Conservation (phyloP, 2,888 invertebrate species). For the Hermodice carunculata region DNA sequence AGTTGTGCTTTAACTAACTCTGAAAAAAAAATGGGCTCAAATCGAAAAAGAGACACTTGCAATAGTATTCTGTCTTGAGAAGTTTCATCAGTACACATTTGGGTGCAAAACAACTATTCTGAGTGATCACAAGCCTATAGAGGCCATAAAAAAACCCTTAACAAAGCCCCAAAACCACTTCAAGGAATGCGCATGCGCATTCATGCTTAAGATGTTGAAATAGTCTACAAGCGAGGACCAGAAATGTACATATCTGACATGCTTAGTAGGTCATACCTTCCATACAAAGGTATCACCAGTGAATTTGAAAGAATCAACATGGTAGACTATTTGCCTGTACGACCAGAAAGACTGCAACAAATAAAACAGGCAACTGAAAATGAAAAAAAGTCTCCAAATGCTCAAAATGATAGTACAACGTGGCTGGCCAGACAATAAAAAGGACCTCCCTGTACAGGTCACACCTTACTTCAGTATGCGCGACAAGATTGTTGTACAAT, state of each 20-base stretch:
- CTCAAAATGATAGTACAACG: not conserved
- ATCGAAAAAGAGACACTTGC: conserved; percentile 39
- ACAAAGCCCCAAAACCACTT: conserved; percentile 31
- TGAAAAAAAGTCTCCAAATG: conserved; percentile 10
- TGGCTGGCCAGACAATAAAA: conserved; percentile 21
- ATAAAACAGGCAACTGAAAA: not conserved
- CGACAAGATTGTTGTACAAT: conserved; percentile 27
- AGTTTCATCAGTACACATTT: conserved; percentile 35
- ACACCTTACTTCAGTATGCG: conserved; percentile 19
- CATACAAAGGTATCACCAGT: not conserved
- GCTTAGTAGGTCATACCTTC: conserved; percentile 33
- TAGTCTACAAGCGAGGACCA: conserved; percentile 25
- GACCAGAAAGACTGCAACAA: not conserved
- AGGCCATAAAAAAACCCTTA: conserved; percentile 35
- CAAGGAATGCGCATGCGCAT: conserved; percentile 35
- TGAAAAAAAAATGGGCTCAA: conserved; percentile 35
- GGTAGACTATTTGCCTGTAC: conserved; percentile 3
- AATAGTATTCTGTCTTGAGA: conserved; percentile 32
- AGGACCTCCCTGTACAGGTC: not conserved
- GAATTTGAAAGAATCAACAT: conserved; percentile 25
- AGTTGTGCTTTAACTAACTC: conserved; percentile 32
- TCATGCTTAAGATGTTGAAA: conserved; percentile 28
- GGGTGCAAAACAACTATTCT: conserved; percentile 28
- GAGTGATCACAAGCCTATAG: conserved; percentile 38
- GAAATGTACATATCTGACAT: conserved; percentile 38